Evolutionary conservation across 2,113 vertebrate species (phyloP), one percentile per base, ranked within the genome.

Genomic region (Astatoreochromis straeleni): DNA sequence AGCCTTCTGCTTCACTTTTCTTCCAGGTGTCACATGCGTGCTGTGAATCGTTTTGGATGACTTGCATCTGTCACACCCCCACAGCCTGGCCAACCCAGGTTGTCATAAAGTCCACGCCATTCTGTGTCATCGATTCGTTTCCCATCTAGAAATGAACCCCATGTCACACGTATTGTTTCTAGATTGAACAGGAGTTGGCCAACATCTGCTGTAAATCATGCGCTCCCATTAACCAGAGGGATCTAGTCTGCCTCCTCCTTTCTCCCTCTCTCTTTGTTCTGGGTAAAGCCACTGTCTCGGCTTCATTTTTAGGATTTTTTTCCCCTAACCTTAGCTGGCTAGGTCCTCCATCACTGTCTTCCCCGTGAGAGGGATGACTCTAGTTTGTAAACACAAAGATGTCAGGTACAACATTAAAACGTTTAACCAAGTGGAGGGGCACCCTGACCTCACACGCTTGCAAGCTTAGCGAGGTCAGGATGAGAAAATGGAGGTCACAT

Each of bases 401-500:
- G 82, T 89, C 78, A 83, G 73, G 65, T 87, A 87, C 49, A 90
- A 68, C 92, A 95, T 93, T 90, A 91, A 94, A 94, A 91, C 55
- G 16, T 82, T 92, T 86, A 93, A 90, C 86, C 83, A 80, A 88
- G 91, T 78, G 49, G 70, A 84, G 89, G 79, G 80, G 49, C 81
- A 17, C 31, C 17, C 17, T 88, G 87, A 91, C 92, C 90, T 68
- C 60, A 35, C 38, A 19, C 5, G 29, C 57, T 58, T 35, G 31
- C 51, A 54, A 21, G 31, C 79, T 78, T 85, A 12, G 29, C 7
- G 19, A n/a, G 94, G 92, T 93, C 92, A 88, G 49, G 73, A 88
- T 80, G 90, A 92, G 94, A 92, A 95, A 94, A 95, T 93, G 81
- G 92, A 93, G 94, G 89, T 95, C 93, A 90, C 26, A 51, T 60